phyloP scores from a whole-genome alignment of 2,888 invertebrate genomes.

The Capitulum mitella region DNA sequence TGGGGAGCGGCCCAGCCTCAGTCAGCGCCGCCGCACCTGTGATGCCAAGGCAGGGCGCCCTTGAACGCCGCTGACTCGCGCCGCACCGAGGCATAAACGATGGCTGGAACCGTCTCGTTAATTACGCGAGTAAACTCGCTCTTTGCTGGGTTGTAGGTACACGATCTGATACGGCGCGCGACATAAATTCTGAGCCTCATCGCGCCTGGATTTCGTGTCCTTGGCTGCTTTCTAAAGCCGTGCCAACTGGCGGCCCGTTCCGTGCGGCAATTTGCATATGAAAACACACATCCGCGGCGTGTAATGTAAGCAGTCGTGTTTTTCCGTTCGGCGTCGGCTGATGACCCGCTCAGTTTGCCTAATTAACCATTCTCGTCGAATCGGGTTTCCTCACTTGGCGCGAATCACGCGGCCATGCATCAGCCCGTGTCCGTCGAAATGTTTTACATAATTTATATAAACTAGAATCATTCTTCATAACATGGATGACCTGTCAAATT shows the following conservation, averaged over 20 bases:
- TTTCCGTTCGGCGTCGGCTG: background rate
- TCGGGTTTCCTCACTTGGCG: background rate
- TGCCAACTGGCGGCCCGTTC: background rate
- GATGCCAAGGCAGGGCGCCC: too few species aligned
- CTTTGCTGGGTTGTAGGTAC: slow-evolving; percentile 16
- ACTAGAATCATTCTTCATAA: slow-evolving; percentile 15
- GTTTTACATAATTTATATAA: slow-evolving; percentile 21
- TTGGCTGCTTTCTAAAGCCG: slow-evolving; percentile 8
- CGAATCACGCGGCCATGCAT: background rate
- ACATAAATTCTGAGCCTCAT: background rate
- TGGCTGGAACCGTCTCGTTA: background rate
- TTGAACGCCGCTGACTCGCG: slow-evolving; percentile 76
- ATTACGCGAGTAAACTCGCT: slow-evolving; percentile 2
- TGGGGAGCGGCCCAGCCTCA: too few species aligned
- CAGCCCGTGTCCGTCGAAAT: background rate
- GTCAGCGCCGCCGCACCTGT: too few species aligned
- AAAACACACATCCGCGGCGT: background rate
- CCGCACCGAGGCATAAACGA: slow-evolving; percentile 69
- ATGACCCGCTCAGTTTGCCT: background rate
- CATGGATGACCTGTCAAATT: slow-evolving; percentile 21
- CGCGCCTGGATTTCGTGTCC: background rate
- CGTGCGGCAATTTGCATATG: slow-evolving; percentile 1
- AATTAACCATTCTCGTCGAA: background rate
- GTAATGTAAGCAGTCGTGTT: background rate
- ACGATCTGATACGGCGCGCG: background rate